Conservation (phyloP, 1,140 invertebrate species). For the Nasonia giraulti region DNA sequence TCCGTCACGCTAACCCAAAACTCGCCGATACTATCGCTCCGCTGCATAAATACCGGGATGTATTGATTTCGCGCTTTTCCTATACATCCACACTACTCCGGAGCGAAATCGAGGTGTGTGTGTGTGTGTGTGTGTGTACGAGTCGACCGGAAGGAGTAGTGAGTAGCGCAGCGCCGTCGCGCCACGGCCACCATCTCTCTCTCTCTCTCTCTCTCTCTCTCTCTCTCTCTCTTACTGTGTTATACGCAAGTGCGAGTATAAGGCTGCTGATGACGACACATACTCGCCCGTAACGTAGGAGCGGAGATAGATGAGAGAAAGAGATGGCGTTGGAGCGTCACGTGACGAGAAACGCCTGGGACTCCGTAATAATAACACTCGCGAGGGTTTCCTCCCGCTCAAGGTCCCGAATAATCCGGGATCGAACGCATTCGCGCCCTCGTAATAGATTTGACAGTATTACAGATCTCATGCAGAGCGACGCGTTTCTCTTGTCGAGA, state of each 20-base stretch:
- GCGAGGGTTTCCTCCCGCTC: background rate
- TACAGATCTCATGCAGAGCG: slow-evolving; percentile 28
- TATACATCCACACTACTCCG: background rate
- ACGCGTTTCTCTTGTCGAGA: background rate
- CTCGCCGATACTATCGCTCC: background rate
- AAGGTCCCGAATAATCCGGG: background rate
- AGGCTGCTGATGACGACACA: slow-evolving; percentile 8
- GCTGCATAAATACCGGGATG: background rate
- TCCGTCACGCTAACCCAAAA: background rate
- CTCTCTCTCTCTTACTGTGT: slow-evolving; percentile 36
- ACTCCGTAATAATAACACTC: background rate
- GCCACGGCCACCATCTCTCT: background rate
- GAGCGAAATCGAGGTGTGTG: background rate
- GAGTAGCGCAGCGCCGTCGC: slow-evolving; percentile 2
- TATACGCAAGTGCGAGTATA: slow-evolving; percentile 13
- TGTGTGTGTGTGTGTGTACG: too few relatives aligned
- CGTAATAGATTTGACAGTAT: too few relatives aligned
- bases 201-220: slow-evolving; percentile 21
- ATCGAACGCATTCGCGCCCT: background rate
- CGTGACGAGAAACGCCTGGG: background rate
- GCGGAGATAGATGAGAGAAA: background rate
- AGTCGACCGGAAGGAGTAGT: slow-evolving; percentile 27
- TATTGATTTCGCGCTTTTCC: background rate
- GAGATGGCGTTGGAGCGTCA: too few relatives aligned
- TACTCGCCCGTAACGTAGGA: too few relatives aligned